Evolutionary conservation across 2,797 vertebrate genomes (phyloP), one percentile per base, ranked within the genome.

Genomic region (Characodon lateralis): DNA sequence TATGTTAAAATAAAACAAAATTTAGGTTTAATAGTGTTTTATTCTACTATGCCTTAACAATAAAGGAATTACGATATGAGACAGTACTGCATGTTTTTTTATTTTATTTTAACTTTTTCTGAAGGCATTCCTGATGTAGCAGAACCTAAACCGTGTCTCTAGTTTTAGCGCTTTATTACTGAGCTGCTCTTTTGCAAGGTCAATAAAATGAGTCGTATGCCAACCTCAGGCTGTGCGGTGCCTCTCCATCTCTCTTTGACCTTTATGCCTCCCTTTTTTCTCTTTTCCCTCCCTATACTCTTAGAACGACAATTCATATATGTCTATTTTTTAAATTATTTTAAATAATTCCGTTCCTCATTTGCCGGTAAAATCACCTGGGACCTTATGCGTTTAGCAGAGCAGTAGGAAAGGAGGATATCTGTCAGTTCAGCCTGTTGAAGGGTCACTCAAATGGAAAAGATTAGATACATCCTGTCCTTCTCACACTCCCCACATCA

Each of bases 101-200:
- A 39, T n/a, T 43, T 0, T 20, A 48, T 69, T 26, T 26, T 7
- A 16, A 48, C 66, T 69, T 69, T 69, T 83, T 82, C 86, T 73
- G 50, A 1, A n/a, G 69, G 72, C 77, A 80, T 58, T 83, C 68
- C 78, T 12, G 46, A 61, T 81, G 65, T 73, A 73, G 58, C 50
- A 55, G 83, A 78, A 74, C 78, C 76, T 85, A 66, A 46, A 78
- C 85, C 14, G 2, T 77, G 85, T 79, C 3, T 76, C 63, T 65
- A 63, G 41, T 69, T 88, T 69, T 12, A 9, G 28, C 24, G 14
- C 51, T 75, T 88, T 83, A 85, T 80, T 88, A 79, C 88, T 76
- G 77, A 87, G 90, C 83, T 76, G n/a, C 77, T 88, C 72, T 73
- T 78, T 85, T 79, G 51, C 89, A 90, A 94, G 90, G 93, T 93